Conservation (phyloP, 2,888 invertebrate genomes). For the Chrysolina americana region DNA sequence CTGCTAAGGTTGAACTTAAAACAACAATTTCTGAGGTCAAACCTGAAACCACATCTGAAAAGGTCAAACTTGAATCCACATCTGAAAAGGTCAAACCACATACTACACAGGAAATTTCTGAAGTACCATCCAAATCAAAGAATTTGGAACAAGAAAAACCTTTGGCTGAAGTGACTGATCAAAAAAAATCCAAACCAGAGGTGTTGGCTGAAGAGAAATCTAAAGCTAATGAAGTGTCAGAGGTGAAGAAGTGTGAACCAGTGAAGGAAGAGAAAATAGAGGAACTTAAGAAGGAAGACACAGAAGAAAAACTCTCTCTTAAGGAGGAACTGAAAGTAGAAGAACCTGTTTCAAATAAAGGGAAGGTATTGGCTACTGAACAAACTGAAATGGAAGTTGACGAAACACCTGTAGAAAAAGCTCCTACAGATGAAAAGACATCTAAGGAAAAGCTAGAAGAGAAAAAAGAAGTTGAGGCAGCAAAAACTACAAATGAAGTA, state of each 20-base stretch:
- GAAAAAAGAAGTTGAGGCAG: conserved; percentile 17
- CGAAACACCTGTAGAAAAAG: conserved; percentile 54
- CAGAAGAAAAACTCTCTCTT: conserved; percentile 53
- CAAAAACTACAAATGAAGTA: conserved; percentile 55
- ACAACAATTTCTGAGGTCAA: background rate
- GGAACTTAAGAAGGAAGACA: conserved; percentile 27
- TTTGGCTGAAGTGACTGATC: background rate
- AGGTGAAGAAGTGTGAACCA: conserved; percentile 12
- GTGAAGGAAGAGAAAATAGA: conserved; percentile 40
- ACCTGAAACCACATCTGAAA: background rate
- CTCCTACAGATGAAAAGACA: conserved; percentile 31
- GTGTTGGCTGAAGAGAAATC: conserved; percentile 8
- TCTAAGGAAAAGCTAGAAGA: conserved; percentile 45
- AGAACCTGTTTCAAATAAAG: conserved; percentile 5
- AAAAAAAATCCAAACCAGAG: conserved; percentile 18
- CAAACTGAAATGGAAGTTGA: conserved; percentile 10
- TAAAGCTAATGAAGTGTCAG: conserved; percentile 2
- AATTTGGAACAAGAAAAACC: background rate
- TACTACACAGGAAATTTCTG: background rate
- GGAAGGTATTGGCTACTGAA: conserved; percentile 5
- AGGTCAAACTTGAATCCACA: background rate
- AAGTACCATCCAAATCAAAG: background rate
- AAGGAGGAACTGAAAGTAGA: conserved; percentile 26
- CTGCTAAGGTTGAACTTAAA: background rate
- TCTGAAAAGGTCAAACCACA: background rate